A percentile compares a stretch with the other conserved stretches of the same genome.
Conservation (phyloP, 2,113 vertebrate genomes). For the Callospermophilus lateralis region DNA sequence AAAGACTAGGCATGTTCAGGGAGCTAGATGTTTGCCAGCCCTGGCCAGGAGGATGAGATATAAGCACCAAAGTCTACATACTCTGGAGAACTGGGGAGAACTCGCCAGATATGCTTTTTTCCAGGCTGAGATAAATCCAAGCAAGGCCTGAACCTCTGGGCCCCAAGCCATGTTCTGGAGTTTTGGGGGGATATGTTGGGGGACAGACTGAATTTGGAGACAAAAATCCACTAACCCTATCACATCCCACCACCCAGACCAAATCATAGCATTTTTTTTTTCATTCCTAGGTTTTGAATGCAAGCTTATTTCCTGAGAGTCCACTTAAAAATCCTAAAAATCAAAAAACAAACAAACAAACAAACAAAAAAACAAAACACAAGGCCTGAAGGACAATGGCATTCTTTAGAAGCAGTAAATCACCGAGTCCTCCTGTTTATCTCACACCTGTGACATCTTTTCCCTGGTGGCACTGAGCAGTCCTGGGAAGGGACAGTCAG, state of each 20-base stretch:
- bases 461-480: neutral
- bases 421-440: neutral
- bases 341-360: no score
- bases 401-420: constrained; percentile 1
- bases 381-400: neutral
- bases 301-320: neutral
- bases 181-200: neutral
- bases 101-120: neutral
- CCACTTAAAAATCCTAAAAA: neutral
- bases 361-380: neutral
- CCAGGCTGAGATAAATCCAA: neutral
- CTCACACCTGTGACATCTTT: neutral
- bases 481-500: neutral
- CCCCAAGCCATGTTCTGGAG: neutral
- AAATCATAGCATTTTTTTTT: neutral
- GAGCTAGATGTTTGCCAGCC: neutral
- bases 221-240: neutral
- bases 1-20: neutral
- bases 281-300: neutral
- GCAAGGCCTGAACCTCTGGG: neutral
- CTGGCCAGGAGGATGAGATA: neutral
- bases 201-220: neutral
- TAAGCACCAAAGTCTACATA: neutral
- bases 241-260: no score
- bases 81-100: neutral